Evolutionary conservation across 2,797 vertebrate species (phyloP).

Genomic region (Jordanella pulchra): DNA sequence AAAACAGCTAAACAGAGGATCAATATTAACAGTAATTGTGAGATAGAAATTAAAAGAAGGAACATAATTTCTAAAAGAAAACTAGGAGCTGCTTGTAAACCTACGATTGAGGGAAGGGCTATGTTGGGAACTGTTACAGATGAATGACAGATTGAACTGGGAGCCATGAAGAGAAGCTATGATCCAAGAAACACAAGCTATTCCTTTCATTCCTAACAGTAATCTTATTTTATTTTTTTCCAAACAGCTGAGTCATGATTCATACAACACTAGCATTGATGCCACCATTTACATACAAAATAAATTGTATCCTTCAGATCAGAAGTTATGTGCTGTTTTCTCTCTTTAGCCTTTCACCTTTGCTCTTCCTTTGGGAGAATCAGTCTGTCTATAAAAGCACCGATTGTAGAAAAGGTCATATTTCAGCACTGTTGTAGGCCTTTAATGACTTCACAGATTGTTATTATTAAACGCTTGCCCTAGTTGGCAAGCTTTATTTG

Average conservation of each 20-base stretch:
- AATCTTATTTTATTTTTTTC: neutral
- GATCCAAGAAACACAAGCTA: neutral
- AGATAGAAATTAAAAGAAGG: neutral
- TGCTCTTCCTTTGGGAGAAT: constrained; percentile 1
- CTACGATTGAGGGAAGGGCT: no score
- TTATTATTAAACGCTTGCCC: constrained; percentile 12
- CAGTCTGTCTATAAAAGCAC: constrained; percentile 2
- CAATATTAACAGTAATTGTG: neutral
- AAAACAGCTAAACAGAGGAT: neutral
- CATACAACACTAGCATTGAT: constrained; percentile 10
- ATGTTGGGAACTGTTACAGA: neutral
- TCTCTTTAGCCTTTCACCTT: constrained; percentile 7
- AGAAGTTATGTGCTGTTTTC: constrained; percentile 14
- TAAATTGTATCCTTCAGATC: neutral
- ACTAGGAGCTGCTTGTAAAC: no score
- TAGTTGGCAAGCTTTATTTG: constrained; percentile 10
- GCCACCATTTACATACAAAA: constrained; percentile 3
- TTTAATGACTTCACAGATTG: constrained; percentile 19
- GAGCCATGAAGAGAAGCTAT: neutral
- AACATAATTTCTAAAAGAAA: neutral
- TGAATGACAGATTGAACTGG: neutral
- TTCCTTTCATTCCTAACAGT: neutral
- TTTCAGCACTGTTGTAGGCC: neutral
- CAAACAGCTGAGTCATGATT: neutral
- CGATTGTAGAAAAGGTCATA: constrained; percentile 32